A percentile compares a stretch with the other conserved stretches of the same genome.
These are phyloP conservation scores for Embidobia sp. DNA, from an alignment of 2,888 invertebrate genomes.

Conservation along the genomic window DNA sequence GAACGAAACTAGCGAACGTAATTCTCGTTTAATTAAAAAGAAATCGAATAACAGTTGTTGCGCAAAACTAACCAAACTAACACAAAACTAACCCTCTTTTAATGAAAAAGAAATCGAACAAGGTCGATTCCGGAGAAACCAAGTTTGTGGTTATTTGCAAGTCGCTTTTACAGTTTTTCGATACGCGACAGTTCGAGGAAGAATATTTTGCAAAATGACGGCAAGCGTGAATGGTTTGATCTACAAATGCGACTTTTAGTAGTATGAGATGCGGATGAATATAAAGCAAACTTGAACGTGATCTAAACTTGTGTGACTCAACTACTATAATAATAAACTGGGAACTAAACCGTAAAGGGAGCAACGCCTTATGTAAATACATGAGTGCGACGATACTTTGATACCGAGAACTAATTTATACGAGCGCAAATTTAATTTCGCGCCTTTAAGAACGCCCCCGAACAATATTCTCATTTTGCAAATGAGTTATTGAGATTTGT, in stretches of 20 bases:
- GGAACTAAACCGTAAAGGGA: slow-evolving; percentile 26
- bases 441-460: not conserved
- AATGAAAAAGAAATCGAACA: not conserved
- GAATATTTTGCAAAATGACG: slow-evolving; percentile 10
- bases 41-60: too few species aligned
- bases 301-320: slow-evolving; percentile 31
- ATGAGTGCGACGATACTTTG: slow-evolving; percentile 18
- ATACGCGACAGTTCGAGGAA: slow-evolving; percentile 2
- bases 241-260: slow-evolving; percentile 24
- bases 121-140: not conserved
- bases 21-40: too few species aligned
- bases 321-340: slow-evolving; percentile 27
- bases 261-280: slow-evolving; percentile 17
- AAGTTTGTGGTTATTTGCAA: too few species aligned
- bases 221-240: slow-evolving; percentile 9
- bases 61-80: too few species aligned
- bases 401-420: slow-evolving; percentile 20
- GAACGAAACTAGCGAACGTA: too few species aligned
- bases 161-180: slow-evolving; percentile 24
- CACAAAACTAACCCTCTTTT: too few species aligned
- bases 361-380: slow-evolving; percentile 23
- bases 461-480: slow-evolving; percentile 10
- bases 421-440: slow-evolving; percentile 3
- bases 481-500: slow-evolving; percentile 10
- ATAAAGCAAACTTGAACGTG: slow-evolving; percentile 34